Evolutionary conservation across 2,888 invertebrate species (phyloP), one percentile per base, ranked within the genome.

Genomic region (Tipula vernalis): DNA sequence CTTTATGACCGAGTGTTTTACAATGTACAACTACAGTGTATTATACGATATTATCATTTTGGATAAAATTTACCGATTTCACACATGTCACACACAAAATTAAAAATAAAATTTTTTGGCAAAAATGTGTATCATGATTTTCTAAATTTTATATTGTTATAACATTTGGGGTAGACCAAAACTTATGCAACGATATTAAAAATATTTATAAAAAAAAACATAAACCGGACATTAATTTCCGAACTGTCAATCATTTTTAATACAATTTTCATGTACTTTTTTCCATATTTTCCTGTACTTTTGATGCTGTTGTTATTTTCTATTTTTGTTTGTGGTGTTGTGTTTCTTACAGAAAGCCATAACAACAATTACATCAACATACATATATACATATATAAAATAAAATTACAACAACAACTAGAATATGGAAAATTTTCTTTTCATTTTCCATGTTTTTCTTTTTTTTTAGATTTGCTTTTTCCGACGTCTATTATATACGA

Each of bases 171-270:
- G 71, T 71, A 71, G 71, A 71, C 71, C 71, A 71, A 71, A 10
- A 71, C 28, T 71, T 28, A 71, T 71, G 71, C 71, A 71, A 28
- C 71, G 28, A 28, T 28, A 28, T 28, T 44, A 44, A 10, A 44
- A 44, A 44, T 12, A 44, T 10, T 15, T 6, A 51, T 10, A 18
- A 71, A 18, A 71, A 71, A 71, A 71, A n/a, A 71, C 71, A 71
- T 71, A 71, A 71, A 71, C 71, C 71, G 71, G 71, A 71, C 71
- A 71, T 71, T 71, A 71, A 71, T 71, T 71, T 71, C 71, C 71
- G 71, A 71, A 28, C 71, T 71, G 71, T 71, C 71, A 71, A 71
- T 71, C 71, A 71, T 71, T 71, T 71, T 71, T 71, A 71, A 71
- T 71, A 71, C 10, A 71, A 71, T 71, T 71, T 71, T 71, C 71